Conservation (phyloP, 2,888 invertebrate genomes). For the Chymomyza amoena region DNA sequence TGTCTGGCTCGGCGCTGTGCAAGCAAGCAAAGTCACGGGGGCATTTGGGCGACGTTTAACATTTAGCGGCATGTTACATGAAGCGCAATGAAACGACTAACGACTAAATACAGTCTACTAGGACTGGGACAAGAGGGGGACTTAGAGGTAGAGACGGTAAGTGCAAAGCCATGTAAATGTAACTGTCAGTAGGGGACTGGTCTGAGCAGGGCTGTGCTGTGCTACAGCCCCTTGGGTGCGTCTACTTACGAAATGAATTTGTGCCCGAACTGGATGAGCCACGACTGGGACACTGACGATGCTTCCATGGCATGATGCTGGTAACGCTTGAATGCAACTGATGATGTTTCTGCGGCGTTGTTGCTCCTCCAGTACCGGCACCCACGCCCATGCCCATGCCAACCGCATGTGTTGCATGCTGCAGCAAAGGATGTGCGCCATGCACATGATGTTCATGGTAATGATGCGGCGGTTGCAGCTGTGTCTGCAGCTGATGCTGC, state of each 20-base stretch:
- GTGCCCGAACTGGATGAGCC: slow-evolving; percentile 78
- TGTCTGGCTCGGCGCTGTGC: slow-evolving; percentile 14
- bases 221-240: slow-evolving; percentile 1
- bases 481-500: slow-evolving; percentile 37
- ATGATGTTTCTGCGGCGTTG: slow-evolving; percentile 72
- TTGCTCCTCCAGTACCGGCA: slow-evolving; percentile 41
- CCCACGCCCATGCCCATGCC: slow-evolving; percentile 40
- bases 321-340: slow-evolving; percentile 74
- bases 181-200: background rate
- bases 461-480: slow-evolving; percentile 38
- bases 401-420: slow-evolving; percentile 26
- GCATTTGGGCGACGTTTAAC: slow-evolving; percentile 59
- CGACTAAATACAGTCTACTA: slow-evolving; percentile 63
- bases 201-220: no score
- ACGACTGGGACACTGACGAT: slow-evolving; percentile 78
- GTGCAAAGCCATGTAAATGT: slow-evolving; percentile 23
- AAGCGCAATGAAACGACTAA: slow-evolving; percentile 66
- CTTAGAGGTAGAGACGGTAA: slow-evolving; percentile 4
- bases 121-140: slow-evolving; percentile 20
- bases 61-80: slow-evolving; percentile 68
- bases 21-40: slow-evolving; percentile 51
- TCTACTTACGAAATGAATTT: slow-evolving; percentile 78
- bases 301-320: slow-evolving; percentile 79
- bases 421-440: slow-evolving; percentile 36
- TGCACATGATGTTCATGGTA: slow-evolving; percentile 58